Base-by-base conservation (phyloP, 2,113 vertebrate species). In the Struthio camelus region DNA sequence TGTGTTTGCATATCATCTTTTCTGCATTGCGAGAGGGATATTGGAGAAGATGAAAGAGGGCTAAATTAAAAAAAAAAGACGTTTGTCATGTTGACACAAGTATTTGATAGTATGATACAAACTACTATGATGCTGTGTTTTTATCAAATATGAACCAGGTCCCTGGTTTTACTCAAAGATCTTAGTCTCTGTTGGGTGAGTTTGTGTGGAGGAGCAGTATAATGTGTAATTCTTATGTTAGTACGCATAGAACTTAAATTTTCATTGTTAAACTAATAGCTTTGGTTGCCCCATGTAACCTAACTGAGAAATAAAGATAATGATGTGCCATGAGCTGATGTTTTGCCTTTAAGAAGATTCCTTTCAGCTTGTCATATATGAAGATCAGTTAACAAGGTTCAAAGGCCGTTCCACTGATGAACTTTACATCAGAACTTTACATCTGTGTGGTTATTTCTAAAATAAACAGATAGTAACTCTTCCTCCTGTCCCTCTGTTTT, bases 401-500 rank as follows among this genome's bases (percentile, higher is more conserved):
- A 66, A 8, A 93, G 44, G 36, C 92, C 79, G 23, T 69, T 85
- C 18, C 11, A 25, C n/a, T n/a, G n/a, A n/a, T n/a, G n/a, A n/a
- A n/a, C n/a, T n/a, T n/a, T n/a, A n/a, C n/a, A n/a, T 80, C 78
- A 88, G 85, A 91, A 85, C 80, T 69, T 56, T 88, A 5, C 32
- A 11, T 59, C 32, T 78, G 50, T 92, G 79, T 85, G 59, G 53
- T 30, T 94, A 80, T 94, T 95, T 85, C 58, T 85, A 78, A 94
- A 96, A 53, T 69, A 95, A 91, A 59, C 89, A 91, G 64, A 82
- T 64, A 95, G 84, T 93, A 91, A 85, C 87, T 95, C 54, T 90
- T 83, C 38, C 73, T 15, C 24, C 61, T 93, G 62, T 93, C 62
- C 38, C 44, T 93, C 79, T 95, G 87, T 95, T 95, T 58, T 96